Conservation (phyloP, 2,797 vertebrate genomes). For the Denticeps clupeoides region DNA sequence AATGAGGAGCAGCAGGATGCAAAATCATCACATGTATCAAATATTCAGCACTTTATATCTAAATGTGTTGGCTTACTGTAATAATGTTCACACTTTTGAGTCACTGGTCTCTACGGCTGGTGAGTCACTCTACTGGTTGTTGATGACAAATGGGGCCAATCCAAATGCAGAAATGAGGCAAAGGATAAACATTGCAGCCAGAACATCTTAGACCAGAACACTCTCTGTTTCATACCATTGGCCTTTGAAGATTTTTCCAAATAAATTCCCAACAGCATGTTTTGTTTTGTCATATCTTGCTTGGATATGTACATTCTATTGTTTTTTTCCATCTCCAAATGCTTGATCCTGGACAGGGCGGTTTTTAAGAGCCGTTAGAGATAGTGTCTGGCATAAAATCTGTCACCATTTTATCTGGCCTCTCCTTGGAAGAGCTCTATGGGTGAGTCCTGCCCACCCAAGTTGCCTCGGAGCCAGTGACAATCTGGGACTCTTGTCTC, state of each 20-base stretch:
- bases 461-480: slow-evolving; percentile 35
- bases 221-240: background rate
- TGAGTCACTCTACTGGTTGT: no score
- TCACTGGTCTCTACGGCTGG: no score
- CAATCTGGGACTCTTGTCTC: slow-evolving; percentile 46
- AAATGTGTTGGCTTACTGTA: no score
- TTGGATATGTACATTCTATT: slow-evolving; percentile 25
- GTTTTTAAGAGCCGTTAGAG: slow-evolving; percentile 45
- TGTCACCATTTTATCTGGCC: slow-evolving; percentile 42
- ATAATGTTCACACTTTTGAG: no score
- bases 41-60: no score
- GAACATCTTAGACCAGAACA: background rate
- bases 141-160: no score
- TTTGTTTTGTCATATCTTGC: slow-evolving; percentile 28
- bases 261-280: background rate
- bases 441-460: slow-evolving; percentile 58
- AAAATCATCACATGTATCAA: no score
- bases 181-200: no score
- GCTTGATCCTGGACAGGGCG: slow-evolving; percentile 34
- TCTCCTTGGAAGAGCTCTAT: slow-evolving; percentile 33
- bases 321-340: slow-evolving; percentile 29
- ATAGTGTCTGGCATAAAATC: slow-evolving; percentile 51
- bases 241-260: slow-evolving; percentile 8
- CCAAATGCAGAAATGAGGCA: no score
- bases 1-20: no score